Percentiles rank a stretch among this genome's conserved stretches.
Conservation (phyloP, 1,140 invertebrate genomes). For the Aporrectodea caliginosa region DNA sequence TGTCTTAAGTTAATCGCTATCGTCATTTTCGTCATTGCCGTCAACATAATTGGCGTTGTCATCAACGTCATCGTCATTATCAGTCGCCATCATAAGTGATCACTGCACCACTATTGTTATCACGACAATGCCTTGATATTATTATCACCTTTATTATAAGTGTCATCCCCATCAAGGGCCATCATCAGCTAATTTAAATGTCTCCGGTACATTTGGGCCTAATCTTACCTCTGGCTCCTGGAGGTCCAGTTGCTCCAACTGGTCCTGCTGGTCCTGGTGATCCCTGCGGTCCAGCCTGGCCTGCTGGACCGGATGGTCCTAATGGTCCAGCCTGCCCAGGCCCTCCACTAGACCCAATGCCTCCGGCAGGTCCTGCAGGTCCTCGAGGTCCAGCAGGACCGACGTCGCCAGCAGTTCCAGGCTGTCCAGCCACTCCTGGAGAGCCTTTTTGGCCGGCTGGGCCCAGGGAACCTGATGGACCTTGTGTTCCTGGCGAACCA, state of each 20-base stretch:
- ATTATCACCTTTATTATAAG: no score
- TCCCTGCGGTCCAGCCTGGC: neutral
- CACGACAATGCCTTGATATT: no score
- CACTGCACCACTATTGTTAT: no score
- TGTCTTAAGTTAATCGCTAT: no score
- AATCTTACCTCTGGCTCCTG: conserved; percentile 8
- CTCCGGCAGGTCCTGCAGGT: conserved; percentile 9
- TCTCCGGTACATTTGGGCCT: no score
- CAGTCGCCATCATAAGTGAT: no score
- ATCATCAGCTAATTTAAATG: no score
- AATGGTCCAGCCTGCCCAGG: conserved; percentile 7
- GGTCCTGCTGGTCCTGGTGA: conserved; percentile 9
- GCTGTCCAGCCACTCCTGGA: conserved; percentile 6
- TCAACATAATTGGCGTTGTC: no score
- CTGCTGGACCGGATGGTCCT: conserved; percentile 11
- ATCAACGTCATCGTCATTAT: no score
- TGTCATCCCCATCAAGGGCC: no score
- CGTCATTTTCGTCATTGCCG: no score
- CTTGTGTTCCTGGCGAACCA: conserved; percentile 14
- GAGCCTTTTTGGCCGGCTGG: conserved; percentile 15
- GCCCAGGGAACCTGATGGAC: conserved; percentile 5
- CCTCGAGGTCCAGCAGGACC: neutral
- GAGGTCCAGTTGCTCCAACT: conserved; percentile 23
- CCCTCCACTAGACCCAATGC: conserved; percentile 9
- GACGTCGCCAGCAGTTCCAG: neutral